These are phyloP conservation scores for Ips nitidus DNA, from an alignment of 1,140 invertebrate species.

Conservation along the genomic window DNA sequence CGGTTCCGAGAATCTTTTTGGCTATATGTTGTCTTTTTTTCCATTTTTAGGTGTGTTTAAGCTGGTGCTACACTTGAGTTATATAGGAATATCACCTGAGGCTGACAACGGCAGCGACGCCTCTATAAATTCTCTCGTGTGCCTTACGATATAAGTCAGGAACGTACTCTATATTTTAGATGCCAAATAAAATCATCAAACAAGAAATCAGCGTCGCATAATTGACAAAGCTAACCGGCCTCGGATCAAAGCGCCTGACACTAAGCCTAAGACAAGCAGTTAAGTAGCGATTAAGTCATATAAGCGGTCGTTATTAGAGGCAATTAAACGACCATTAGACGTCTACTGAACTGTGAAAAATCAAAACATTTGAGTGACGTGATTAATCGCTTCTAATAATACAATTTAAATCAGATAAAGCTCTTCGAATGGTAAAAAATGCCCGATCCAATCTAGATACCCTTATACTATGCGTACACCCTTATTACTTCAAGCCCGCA, in stretches of 20 bases:
- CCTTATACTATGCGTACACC: conserved; percentile 15
- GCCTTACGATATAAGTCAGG: too few species aligned
- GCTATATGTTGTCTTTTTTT: too few species aligned
- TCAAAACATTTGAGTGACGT: conserved; percentile 15
- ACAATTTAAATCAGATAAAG: conserved; percentile 23
- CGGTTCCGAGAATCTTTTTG: too few species aligned
- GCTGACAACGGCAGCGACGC: too few species aligned
- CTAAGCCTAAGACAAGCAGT: conserved; percentile 12
- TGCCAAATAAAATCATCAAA: too few species aligned
- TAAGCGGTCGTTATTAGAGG: conserved; percentile 11
- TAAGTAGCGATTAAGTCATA: conserved; percentile 23
- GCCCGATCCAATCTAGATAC: conserved; percentile 17
- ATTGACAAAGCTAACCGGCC: too few species aligned
- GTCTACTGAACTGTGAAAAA: conserved; percentile 26
- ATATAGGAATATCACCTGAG: too few species aligned
- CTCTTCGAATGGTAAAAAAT: conserved; percentile 23
- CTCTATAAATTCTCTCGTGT: too few species aligned
- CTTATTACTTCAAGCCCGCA: conserved; percentile 23
- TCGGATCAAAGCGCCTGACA: neutral
- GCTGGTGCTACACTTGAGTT: too few species aligned
- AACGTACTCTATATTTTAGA: too few species aligned
- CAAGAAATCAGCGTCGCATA: too few species aligned
- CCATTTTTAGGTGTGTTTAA: too few species aligned
- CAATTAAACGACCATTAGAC: conserved; percentile 19
- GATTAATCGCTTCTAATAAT: conserved; percentile 22